phyloP scores from a whole-genome alignment of 2,113 vertebrate species.

The Bos taurus region DNA sequence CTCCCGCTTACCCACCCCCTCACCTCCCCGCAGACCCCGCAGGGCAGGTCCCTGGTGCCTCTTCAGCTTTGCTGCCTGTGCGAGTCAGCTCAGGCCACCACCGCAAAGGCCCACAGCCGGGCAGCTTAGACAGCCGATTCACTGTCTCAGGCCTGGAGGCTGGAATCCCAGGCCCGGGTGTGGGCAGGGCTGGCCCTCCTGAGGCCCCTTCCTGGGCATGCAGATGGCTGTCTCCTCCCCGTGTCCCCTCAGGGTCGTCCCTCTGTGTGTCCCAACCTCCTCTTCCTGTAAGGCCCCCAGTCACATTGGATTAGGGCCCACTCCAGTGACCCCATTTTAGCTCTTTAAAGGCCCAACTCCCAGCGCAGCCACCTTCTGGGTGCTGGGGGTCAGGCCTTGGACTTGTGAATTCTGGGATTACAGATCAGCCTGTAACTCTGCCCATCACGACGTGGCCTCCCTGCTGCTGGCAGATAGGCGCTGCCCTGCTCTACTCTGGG shows the following conservation, averaged over 20 bases:
- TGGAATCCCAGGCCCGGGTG: neutral
- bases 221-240: accelerated
- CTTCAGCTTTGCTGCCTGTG: neutral
- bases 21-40: neutral
- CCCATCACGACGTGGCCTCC: accelerated
- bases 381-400: neutral
- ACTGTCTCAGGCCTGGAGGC: neutral
- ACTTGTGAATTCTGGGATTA: neutral
- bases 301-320: no score
- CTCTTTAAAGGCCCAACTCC: neutral
- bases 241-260: accelerated
- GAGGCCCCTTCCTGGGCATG: neutral
- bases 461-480: accelerated
- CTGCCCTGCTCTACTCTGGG: no score
- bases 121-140: neutral
- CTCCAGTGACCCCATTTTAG: neutral
- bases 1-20: neutral
- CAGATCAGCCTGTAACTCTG: no score
- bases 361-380: accelerated
- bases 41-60: neutral
- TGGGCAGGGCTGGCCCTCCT: neutral
- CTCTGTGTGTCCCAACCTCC: neutral
- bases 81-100: accelerated
- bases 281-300: neutral
- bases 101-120: neutral